Conservation (phyloP, 1,140 invertebrate species). For the Zophobas morio region DNA sequence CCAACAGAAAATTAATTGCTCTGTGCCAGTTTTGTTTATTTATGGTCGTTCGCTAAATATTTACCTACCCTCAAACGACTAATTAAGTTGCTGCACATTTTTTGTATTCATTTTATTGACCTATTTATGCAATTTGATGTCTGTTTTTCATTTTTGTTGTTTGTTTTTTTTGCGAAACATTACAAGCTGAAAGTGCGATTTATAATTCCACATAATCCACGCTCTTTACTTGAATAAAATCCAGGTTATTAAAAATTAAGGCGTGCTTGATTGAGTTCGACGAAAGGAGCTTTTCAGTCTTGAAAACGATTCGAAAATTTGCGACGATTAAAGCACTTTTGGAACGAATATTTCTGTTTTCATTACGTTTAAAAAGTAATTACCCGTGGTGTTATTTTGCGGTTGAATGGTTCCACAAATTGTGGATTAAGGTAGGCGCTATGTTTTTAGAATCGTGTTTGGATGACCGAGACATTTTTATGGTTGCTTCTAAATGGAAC, state of each 20-base stretch:
- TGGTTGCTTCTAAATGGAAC: slow-evolving; percentile 18
- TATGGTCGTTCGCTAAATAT: not conserved
- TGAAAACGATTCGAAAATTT: not conserved
- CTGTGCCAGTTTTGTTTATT: not conserved
- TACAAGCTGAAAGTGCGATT: not conserved
- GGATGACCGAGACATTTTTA: slow-evolving; percentile 23
- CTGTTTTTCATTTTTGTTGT: not conserved
- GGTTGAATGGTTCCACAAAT: slow-evolving; percentile 4
- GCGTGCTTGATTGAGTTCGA: slow-evolving; percentile 2
- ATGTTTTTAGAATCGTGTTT: slow-evolving; percentile 9
- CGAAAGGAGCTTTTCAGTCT: not conserved
- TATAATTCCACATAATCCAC: not conserved
- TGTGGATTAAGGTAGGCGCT: not conserved
- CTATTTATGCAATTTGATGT: not conserved
- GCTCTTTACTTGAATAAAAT: not conserved
- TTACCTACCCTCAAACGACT: not conserved
- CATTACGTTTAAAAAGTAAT: not conserved
- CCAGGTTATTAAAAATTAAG: slow-evolving; percentile 25
- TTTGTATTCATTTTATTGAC: not conserved
- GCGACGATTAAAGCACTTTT: no score
- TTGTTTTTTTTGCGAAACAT: not conserved
- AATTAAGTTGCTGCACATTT: not conserved
- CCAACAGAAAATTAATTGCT: not conserved
- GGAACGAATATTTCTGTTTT: not conserved
- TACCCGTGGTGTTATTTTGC: no score